These are phyloP conservation scores for Chrysolina haemoptera DNA, from an alignment of 2,888 invertebrate species.

Conservation along the genomic window DNA sequence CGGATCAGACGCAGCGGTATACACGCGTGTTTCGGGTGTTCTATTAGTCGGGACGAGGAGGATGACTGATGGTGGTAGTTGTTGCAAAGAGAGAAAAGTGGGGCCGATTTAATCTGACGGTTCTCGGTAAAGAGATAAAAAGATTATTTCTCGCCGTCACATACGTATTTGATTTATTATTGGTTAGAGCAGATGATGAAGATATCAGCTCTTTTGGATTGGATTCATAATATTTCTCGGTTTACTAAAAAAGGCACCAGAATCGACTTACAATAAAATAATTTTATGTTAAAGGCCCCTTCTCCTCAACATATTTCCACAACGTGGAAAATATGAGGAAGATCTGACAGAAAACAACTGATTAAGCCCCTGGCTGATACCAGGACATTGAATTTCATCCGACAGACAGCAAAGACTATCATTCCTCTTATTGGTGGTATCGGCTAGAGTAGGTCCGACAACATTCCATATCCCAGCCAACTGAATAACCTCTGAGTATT, in stretches of 20 bases:
- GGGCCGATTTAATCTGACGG: constrained; percentile 15
- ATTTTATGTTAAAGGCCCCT: too few relatives aligned
- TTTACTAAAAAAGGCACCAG: not conserved
- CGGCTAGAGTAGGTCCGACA: too few relatives aligned
- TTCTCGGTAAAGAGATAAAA: not conserved
- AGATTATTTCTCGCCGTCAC: not conserved
- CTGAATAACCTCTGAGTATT: too few relatives aligned
- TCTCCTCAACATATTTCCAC: too few relatives aligned
- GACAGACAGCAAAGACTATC: too few relatives aligned
- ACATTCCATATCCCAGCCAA: too few relatives aligned
- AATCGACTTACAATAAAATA: too few relatives aligned
- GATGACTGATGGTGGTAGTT: constrained; percentile 12
- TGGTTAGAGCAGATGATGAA: constrained; percentile 9
- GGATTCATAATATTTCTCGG: not conserved
- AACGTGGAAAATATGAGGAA: too few relatives aligned
- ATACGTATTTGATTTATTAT: constrained; percentile 2
- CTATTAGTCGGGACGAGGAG: not conserved
- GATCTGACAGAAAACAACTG: too few relatives aligned
- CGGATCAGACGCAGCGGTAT: constrained; percentile 21
- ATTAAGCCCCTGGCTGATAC: too few relatives aligned
- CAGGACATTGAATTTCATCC: too few relatives aligned
- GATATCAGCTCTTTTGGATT: not conserved
- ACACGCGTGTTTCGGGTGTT: constrained; percentile 22
- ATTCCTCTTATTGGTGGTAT: too few relatives aligned
- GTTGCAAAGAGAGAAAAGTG: constrained; percentile 14